A percentile compares a stretch with the other conserved stretches of the same genome.
These are phyloP conservation scores for Archocentrus centrarchus DNA, from an alignment of 2,113 vertebrate species.

Conservation along the genomic window DNA sequence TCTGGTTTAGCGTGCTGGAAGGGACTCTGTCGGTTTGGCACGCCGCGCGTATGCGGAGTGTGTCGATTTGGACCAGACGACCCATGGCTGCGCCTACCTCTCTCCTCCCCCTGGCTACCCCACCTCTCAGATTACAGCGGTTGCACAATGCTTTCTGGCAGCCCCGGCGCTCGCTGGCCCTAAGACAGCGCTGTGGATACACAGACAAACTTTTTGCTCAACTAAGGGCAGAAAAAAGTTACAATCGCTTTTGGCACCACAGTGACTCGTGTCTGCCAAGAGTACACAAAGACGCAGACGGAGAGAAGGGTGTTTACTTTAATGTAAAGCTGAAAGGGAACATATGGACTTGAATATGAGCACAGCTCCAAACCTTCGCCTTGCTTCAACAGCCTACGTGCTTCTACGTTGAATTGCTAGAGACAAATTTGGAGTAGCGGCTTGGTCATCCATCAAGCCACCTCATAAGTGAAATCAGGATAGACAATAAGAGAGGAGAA, in stretches of 20 bases:
- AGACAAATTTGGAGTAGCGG: conserved; percentile 27
- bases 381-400: conserved; percentile 1
- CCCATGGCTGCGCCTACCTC: conserved; percentile 58
- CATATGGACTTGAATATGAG: conserved; percentile 16
- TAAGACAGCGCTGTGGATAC: conserved; percentile 51
- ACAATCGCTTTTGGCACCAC: conserved; percentile 54
- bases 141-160: conserved; percentile 78
- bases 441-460: conserved; percentile 29
- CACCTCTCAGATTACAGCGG: conserved; percentile 72
- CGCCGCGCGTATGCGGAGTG: conserved; percentile 67
- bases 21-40: conserved; percentile 73
- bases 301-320: conserved; percentile 52
- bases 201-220: conserved; percentile 59
- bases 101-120: conserved; percentile 46
- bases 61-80: conserved; percentile 69
- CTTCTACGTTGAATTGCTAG: neutral
- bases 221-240: conserved; percentile 11
- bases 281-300: conserved; percentile 49
- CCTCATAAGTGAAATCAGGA: conserved; percentile 13
- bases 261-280: conserved; percentile 47
- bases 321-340: conserved; percentile 25
- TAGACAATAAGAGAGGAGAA: conserved; percentile 36
- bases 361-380: neutral
- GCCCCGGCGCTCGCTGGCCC: conserved; percentile 40
- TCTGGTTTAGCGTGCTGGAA: conserved; percentile 75